Evolutionary conservation across 2,888 invertebrate species (phyloP), one percentile per base, ranked within the genome.

Genomic region (Lysandra bellargus): DNA sequence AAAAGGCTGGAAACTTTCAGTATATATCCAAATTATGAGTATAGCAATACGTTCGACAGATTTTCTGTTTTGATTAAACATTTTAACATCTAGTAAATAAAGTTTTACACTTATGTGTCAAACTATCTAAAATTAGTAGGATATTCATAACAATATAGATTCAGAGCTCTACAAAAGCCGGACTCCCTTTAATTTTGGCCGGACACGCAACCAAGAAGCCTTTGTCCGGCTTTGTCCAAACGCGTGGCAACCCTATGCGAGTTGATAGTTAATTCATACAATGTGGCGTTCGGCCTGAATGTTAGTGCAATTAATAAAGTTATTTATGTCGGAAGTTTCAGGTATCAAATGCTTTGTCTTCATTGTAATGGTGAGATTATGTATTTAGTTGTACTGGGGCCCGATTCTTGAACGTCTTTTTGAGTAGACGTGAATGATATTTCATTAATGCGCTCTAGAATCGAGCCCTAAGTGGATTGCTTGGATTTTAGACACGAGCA

Each of bases 321-420:
- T 74, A 74, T 74, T 74, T 74, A 74, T 44, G 74, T 74, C 74
- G 7, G 44, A 33, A 69, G 69, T 69, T 74, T 74, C n/a, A 74
- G 74, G 44, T 74, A 74, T 40, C 74, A 74, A 74, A 74, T 74
- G 74, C 74, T 74, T 74, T 74, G 44, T 44, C 74, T 44, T 44
- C n/a, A 44, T 44, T 44, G 74, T 74, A 17, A 74, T 37, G 69
- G 69, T 33, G 69, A 33, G 69, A 37, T 69, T 69, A 69, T 69
- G 64, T 69, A 23, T 69, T 69, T 69, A 33, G 69, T 37, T 69
- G 14, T 14, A 57, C 57, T 4, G 17, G 57, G 17, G 17, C 17
- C 57, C 17, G 4, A 57, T 17, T 57, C 17, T 57, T 57, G 17
- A 12, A 17, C 44, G 17, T 57, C 57, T 17, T 4, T 57, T 14